These are phyloP conservation scores for Pseudonaja textilis DNA, from an alignment of 2,113 vertebrate species.

Conservation along the genomic window DNA sequence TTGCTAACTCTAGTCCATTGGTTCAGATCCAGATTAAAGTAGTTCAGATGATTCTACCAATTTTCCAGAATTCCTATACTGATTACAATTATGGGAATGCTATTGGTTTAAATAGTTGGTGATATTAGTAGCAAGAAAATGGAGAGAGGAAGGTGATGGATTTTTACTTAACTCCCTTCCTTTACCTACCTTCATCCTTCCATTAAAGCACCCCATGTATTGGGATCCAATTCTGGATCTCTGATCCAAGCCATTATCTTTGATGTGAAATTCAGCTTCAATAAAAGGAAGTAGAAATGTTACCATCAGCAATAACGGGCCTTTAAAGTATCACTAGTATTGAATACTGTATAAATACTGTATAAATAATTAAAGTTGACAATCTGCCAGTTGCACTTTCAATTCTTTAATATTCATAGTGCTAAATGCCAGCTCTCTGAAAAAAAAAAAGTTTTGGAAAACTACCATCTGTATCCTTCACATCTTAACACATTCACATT, in stretches of 20 bases:
- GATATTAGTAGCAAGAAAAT: neutral
- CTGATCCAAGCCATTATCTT: neutral
- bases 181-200: neutral
- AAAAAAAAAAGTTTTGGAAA: slow-evolving; percentile 28
- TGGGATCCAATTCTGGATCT: neutral
- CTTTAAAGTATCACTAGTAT: slow-evolving; percentile 18
- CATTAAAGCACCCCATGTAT: neutral
- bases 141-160: neutral
- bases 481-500: slow-evolving; percentile 2
- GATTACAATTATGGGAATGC: neutral
- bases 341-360: slow-evolving; percentile 3
- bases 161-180: neutral
- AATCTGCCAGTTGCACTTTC: slow-evolving; percentile 23
- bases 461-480: slow-evolving; percentile 11
- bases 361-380: slow-evolving; percentile 27
- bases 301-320: neutral
- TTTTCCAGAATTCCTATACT: neutral
- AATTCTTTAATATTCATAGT: slow-evolving; percentile 29
- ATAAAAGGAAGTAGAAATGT: slow-evolving; percentile 6
- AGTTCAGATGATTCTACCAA: neutral
- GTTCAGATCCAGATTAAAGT: neutral
- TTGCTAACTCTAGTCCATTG: neutral
- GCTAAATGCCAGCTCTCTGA: slow-evolving; percentile 8
- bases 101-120: neutral
- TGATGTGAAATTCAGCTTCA: neutral